Evolutionary conservation across 2,888 invertebrate genomes (phyloP).

Genomic region (Oligia fasciuncula): DNA sequence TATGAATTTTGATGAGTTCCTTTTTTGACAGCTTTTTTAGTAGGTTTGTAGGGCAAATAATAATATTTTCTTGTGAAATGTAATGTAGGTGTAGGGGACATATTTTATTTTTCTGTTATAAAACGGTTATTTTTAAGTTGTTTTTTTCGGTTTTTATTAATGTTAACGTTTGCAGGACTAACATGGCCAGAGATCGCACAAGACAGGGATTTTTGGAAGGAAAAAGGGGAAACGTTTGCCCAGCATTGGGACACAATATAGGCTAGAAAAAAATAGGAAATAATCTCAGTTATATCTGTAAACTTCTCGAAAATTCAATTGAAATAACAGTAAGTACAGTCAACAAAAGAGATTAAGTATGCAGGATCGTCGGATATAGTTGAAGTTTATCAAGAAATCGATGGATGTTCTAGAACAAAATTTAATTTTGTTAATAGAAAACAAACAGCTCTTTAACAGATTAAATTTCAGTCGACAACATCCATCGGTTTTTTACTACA

Average conservation of each 20-base stretch:
- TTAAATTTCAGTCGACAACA: too few relatives aligned
- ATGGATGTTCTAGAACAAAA: too few relatives aligned
- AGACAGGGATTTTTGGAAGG: background rate
- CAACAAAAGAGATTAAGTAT: too few relatives aligned
- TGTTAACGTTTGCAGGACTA: background rate
- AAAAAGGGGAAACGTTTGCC: background rate
- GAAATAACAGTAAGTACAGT: too few relatives aligned
- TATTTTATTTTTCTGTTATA: too few relatives aligned
- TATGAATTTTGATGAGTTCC: constrained; percentile 73
- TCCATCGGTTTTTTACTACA: too few relatives aligned
- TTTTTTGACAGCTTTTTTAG: constrained; percentile 56
- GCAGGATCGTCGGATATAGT: too few relatives aligned
- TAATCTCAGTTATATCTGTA: background rate
- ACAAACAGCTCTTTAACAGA: too few relatives aligned
- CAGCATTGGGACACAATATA: background rate
- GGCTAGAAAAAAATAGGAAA: background rate
- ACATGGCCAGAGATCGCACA: background rate
- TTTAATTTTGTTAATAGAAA: too few relatives aligned
- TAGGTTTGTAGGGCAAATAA: constrained; percentile 23
- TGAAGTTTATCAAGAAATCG: too few relatives aligned
- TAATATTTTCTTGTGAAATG: constrained; percentile 19
- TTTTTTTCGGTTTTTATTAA: background rate
- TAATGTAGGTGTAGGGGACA: constrained; percentile 5
- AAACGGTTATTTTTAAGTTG: background rate
- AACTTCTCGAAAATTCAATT: background rate